These are phyloP conservation scores for Phocides pigmalion DNA, from an alignment of 1,140 invertebrate genomes.

Conservation along the genomic window DNA sequence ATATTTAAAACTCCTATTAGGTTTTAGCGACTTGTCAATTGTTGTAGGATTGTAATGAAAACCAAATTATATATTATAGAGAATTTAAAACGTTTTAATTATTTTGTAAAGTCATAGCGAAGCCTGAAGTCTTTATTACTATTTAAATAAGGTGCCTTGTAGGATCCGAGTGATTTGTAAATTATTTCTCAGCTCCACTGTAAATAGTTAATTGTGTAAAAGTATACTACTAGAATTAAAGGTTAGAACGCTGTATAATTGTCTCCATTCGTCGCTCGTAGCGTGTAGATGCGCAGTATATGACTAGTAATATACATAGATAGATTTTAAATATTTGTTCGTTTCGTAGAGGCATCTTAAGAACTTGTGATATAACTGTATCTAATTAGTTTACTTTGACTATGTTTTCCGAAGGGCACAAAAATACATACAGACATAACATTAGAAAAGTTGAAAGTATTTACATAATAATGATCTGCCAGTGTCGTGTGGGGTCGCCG, in stretches of 20 bases:
- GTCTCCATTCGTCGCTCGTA: conserved; percentile 60
- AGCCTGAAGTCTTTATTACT: conserved; percentile 78
- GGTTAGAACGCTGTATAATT: conserved; percentile 71
- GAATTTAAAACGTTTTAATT: conserved; percentile 81
- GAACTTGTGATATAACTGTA: conserved; percentile 82
- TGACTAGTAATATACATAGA: conserved; percentile 58
- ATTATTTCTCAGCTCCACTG: conserved; percentile 80
- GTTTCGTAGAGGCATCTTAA: conserved; percentile 80
- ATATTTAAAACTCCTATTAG: conserved; percentile 83
- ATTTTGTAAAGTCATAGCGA: conserved; percentile 81
- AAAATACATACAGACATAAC: conserved; percentile 82
- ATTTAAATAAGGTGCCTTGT: conserved; percentile 82
- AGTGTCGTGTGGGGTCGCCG: conserved; percentile 69
- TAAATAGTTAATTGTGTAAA: conserved; percentile 78
- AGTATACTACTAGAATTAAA: conserved; percentile 78
- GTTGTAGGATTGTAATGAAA: conserved; percentile 81
- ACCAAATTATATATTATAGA: conserved; percentile 84
- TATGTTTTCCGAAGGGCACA: conserved; percentile 60
- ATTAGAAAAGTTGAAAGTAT: conserved; percentile 60
- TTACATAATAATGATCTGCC: conserved; percentile 69
- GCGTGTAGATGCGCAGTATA: conserved; percentile 52
- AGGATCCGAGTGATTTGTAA: conserved; percentile 78
- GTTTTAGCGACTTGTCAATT: conserved; percentile 77
- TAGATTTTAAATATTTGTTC: conserved; percentile 78
- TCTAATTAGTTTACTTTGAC: conserved; percentile 72